Base-by-base conservation (phyloP, 2,888 invertebrate species). In the Papilio demoleus region DNA sequence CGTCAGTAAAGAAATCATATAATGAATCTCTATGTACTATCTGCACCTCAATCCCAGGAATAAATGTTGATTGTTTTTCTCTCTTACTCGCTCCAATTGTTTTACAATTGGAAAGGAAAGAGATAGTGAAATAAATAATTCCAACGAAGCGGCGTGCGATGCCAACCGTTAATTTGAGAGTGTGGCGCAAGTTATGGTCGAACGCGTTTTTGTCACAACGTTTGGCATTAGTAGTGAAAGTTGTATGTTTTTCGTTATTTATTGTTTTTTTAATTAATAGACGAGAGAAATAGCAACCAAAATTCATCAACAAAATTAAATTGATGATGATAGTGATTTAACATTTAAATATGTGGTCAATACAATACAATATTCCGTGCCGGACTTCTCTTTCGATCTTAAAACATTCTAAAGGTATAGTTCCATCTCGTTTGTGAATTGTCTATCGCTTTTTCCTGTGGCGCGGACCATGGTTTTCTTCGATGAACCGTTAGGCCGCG, bases 11-110 rank as follows among this genome's bases (percentile, higher is more conserved):
- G 81, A 83, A 83, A 83, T 85, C 81, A 79, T 78, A 76, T 70
- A 58, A 73, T 73, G 73, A 72, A 78, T 72, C 73, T 73, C 70
- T 77, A 77, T 82, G 76, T 81, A n/a, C n/a, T 81, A 84, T 83
- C 81, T 81, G 84, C 22, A n/a, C 82, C 84, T 83, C 84, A 80
- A 83, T 83, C 79, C 81, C 79, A 81, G 77, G 80, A 76, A 79
- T 87, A 82, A 86, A 86, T 87, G 83, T 81, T 80, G 77, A 85
- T 88, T 88, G 87, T 87, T 88, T 65, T 73, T 67, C 45, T 65
- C 19, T 85, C 86, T 78, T 82, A 9, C 75, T 87, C 78, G 40
- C 72, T 66, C 79, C 1, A 31, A 1, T 0, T 0, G 3, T 14
- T 56, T 62, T 12, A 19, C 24, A 2, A 27, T 47, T 11, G 17